A percentile compares a stretch with the other conserved stretches of the same genome.
These are phyloP conservation scores for Catocala sponsa DNA, from an alignment of 2,888 invertebrate genomes.

Conservation along the genomic window DNA sequence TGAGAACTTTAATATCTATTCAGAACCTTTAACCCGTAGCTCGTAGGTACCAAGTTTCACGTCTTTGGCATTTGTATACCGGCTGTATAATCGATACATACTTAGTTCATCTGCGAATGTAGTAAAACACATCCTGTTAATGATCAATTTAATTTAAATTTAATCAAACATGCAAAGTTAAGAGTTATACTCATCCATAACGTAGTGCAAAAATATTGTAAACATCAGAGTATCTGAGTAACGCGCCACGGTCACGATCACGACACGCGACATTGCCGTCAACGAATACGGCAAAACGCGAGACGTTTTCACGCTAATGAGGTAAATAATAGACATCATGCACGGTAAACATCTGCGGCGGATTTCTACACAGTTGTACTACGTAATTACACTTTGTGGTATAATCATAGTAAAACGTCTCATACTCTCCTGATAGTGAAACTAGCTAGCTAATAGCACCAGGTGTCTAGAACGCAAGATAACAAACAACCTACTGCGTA, in stretches of 20 bases:
- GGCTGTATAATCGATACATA: neutral
- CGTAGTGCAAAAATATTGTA: neutral
- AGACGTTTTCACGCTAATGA: constrained; percentile 70
- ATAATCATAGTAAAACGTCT: constrained; percentile 45
- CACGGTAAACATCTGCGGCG: constrained; percentile 56
- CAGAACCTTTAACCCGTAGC: constrained; percentile 3
- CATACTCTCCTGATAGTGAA: constrained; percentile 56
- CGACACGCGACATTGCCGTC: constrained; percentile 33
- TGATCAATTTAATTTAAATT: constrained; percentile 5
- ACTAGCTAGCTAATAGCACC: constrained; percentile 43
- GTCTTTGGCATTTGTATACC: neutral
- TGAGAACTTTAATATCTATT: constrained; percentile 22
- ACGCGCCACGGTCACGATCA: constrained; percentile 52
- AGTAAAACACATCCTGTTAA: constrained; percentile 9
- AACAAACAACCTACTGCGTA: constrained; percentile 13
- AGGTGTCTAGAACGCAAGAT: constrained; percentile 19
- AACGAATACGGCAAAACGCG: constrained; percentile 56
- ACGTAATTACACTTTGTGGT: constrained; percentile 44
- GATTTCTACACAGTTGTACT: constrained; percentile 63
- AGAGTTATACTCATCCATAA: neutral
- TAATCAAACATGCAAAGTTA: too few relatives aligned
- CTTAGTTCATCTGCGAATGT: constrained; percentile 6
- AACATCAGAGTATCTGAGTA: constrained; percentile 41
- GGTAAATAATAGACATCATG: constrained; percentile 61
- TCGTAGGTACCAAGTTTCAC: neutral